Evolutionary conservation across 1,140 invertebrate genomes (phyloP).

Genomic region (Microplitis demolitor): DNA sequence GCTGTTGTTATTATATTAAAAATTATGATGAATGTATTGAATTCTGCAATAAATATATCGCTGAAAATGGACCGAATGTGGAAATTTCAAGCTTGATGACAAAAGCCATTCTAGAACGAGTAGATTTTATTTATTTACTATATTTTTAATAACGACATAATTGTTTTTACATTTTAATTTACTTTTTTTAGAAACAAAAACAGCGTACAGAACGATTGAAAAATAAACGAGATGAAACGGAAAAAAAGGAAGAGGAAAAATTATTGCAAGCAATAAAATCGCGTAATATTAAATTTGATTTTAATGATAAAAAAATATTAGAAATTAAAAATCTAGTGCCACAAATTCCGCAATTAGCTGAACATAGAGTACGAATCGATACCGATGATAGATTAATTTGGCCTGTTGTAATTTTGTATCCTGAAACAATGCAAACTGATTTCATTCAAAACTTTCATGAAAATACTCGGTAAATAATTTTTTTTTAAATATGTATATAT

Average conservation of each 20-base stretch:
- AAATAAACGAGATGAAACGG: slow-evolving; percentile 64
- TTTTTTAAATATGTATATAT: neutral
- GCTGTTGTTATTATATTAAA: slow-evolving; percentile 72
- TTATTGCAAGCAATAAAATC: slow-evolving; percentile 64
- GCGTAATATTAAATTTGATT: slow-evolving; percentile 61
- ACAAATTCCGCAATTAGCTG: slow-evolving; percentile 66
- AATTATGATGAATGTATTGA: slow-evolving; percentile 75
- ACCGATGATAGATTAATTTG: slow-evolving; percentile 70
- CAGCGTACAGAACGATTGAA: slow-evolving; percentile 69
- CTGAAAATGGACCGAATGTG: slow-evolving; percentile 63
- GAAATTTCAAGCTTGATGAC: slow-evolving; percentile 66
- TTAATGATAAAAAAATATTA: slow-evolving; percentile 47
- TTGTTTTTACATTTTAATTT: slow-evolving; percentile 1
- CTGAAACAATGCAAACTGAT: slow-evolving; percentile 75
- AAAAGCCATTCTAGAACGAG: slow-evolving; percentile 64
- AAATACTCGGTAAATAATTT: slow-evolving; percentile 65
- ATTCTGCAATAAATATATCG: slow-evolving; percentile 75
- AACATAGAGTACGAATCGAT: slow-evolving; percentile 66
- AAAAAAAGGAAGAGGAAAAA: slow-evolving; percentile 63
- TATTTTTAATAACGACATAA: neutral
- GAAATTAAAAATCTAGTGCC: slow-evolving; percentile 66
- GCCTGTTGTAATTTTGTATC: slow-evolving; percentile 85
- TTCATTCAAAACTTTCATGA: slow-evolving; percentile 78
- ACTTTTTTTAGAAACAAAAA: slow-evolving; percentile 59
- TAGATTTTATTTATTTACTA: slow-evolving; percentile 36